Evolutionary conservation across 2,797 vertebrate species (phyloP), one percentile per base, ranked within the genome.

Genomic region (Crocidura indochinensis): DNA sequence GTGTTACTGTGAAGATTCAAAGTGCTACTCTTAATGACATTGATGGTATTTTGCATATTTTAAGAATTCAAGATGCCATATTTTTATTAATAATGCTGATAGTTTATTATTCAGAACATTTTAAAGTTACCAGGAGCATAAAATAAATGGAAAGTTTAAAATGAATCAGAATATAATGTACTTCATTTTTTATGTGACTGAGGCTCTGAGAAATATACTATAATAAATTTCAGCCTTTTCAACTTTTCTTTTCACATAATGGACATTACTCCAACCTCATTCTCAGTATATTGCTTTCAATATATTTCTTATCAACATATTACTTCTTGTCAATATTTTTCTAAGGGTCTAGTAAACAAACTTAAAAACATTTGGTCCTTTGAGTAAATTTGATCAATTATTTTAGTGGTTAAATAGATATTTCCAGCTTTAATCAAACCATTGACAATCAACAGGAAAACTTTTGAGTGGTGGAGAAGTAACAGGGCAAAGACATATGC

Each of bases 21-120:
- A 68, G 56, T 76, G n/a, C 20, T n/a, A 24, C 11, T 12, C 6
- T n/a, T 2, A 91, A 68, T 6, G 29, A 56, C 46, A 91, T 46
- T 1, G 0, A 2, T 53, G 68, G 10, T 65, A 3, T 22, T 47
- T 53, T 74, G 56, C n/a, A 22, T 60, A 14, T 26, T 2, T 44
- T 80, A 60, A 64, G 6, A 7, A 38, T 53, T 74, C 77, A 44
- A 46, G 76, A 68, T 60, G 27, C 38, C 38, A 5, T 29, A 46
- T 6, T 74, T 75, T 87, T 62, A 49, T 88, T 78, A 68, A 88
- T 62, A 84, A 86, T 29, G 20, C 1, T 60, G 44, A 51, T 80
- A 51, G 31, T 77, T 79, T 82, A 38, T 44, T 38, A 26, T 80
- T 82, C 19, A 31, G 4, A 44, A 46, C 71, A 77, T n/a, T 47